Percentiles rank a stretch among this genome's conserved stretches.
Conservation (phyloP, 2,888 invertebrate species). For the Torymus aiolomorphi region DNA sequence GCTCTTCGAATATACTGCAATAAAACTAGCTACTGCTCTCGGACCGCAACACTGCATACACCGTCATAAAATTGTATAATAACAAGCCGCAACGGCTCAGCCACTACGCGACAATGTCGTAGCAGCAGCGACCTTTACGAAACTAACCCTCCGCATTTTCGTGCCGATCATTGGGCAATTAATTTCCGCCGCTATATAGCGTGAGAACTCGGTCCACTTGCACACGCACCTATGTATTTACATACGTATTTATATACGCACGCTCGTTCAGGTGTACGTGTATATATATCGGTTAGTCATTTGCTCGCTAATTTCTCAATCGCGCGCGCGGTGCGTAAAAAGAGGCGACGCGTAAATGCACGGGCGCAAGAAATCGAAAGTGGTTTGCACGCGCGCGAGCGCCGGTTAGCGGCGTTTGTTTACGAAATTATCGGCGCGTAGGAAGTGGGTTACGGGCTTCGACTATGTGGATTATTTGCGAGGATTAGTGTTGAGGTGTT, state of each 20-base stretch:
- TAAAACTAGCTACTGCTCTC: no score
- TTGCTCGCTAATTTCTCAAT: conserved; percentile 20
- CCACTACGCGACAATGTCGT: no score
- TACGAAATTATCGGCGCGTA: conserved; percentile 20
- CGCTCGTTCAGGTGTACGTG: not conserved
- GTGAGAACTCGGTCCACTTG: conserved; percentile 2
- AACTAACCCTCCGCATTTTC: no score
- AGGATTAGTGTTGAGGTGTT: no score
- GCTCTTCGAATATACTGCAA: no score
- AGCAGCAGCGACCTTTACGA: no score
- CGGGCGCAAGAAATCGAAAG: conserved; percentile 16
- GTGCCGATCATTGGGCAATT: conserved; percentile 9
- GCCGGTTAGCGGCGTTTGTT: conserved; percentile 10
- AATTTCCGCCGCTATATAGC: not conserved
- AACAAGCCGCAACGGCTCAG: no score
- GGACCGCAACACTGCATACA: no score
- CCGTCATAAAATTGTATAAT: no score
- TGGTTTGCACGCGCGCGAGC: not conserved
- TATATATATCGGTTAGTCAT: conserved; percentile 9
- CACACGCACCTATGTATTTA: no score
- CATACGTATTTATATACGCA: not conserved
- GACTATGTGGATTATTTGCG: no score
- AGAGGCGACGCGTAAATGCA: not conserved
- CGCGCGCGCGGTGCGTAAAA: not conserved
- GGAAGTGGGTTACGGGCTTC: not conserved